Base-by-base conservation (phyloP, 2,888 invertebrate species). In the Hipparchia semele region DNA sequence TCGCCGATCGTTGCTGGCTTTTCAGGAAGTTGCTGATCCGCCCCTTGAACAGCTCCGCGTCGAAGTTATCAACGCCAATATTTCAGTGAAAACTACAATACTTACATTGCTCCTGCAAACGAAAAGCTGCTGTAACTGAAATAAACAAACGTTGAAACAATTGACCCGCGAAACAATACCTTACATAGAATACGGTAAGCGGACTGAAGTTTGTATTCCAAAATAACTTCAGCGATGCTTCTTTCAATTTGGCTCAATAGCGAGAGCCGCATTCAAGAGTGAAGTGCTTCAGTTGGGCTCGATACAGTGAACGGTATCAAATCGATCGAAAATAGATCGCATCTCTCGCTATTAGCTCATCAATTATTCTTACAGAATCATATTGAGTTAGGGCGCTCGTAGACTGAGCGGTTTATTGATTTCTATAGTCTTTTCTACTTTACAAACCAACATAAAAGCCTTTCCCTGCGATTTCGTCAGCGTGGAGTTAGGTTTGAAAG, bases 301-400 rank as follows among this genome's bases (percentile, higher is more conserved):
- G 2, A 23, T 5, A 33, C 23, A 23, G 8, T 23, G 13, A 58
- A 9, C 3, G 8, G 9, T 5, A 10, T 10, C 33, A 33, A 54
- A 54, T 5, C 12, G 53, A 12, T 12, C 59, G 10, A 39, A 12
- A 60, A 39, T 39, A 39, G 39, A 60, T 60, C 59, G 59, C 33
- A 5, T 39, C 33, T 60, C 10, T 58, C 6, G 58, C 58, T 60
- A 60, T 60, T 60, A 12, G 1, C 33, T 60, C 59, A 60, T 60
- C 59, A 60, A 60, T 60, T 60, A 60, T 39, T 60, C 59, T 60
- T 60, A 33, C 59, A 10, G 10, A 5, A 10, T 60, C 59, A 60
- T 60, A 60, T 8, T 12, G 12, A 12, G 39, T 10, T 4, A 60
- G 39, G 59, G 59, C 33, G 39, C 10, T 33, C 12, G 33, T 33